Base-by-base conservation (phyloP, 53 echinoderm and acorn worm genomes). In the Hippasteria phrygiana region DNA sequence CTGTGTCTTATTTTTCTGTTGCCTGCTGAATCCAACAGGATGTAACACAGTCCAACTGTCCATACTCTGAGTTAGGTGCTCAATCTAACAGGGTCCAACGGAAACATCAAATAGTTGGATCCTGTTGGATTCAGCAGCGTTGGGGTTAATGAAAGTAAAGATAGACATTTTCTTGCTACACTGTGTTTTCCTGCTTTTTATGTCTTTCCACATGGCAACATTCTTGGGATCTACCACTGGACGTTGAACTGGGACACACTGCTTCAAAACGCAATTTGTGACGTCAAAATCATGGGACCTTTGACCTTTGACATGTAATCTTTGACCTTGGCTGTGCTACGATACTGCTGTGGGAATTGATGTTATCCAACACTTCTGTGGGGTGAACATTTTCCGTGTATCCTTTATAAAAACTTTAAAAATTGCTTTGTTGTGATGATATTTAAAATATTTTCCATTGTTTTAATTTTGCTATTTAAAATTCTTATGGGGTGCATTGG, bases 181-280 rank as follows among this genome's bases (percentile, higher is more conserved):
- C 85, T 85, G 51, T 36, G 69, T 48, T 85, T 63, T 34, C 12
- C 18, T 51, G 47, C 35, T 36, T 36, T 50, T 85, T 28, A 48
- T 71, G 7, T 81, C 63, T 70, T 26, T 51, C 36, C 85, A 50
- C 85, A 71, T 85, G 85, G 70, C 85, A 48, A 70, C 85, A 26
- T 71, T 71, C 53, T 24, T 71, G 85, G 71, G 33, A 50, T 48
- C 85, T 32, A 26, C 71, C 50, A 65, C 32, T 46, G 85, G 85
- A 85, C 48, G 37, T 41, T 71, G 85, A 28, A 62, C 79, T 59
- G 39, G 11, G 22, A 55, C 35, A 13, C 28, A 56, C 9, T 28
- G 31, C 78, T 38, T 41, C 38, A 40, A 59, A 12, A n/a, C n/a
- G n/a, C n/a, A 12, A 59, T 20, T 9, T 5, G 7, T 59, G 24